Base-by-base conservation (phyloP, 2,797 vertebrate genomes). In the Yasuhikotakia modesta region DNA sequence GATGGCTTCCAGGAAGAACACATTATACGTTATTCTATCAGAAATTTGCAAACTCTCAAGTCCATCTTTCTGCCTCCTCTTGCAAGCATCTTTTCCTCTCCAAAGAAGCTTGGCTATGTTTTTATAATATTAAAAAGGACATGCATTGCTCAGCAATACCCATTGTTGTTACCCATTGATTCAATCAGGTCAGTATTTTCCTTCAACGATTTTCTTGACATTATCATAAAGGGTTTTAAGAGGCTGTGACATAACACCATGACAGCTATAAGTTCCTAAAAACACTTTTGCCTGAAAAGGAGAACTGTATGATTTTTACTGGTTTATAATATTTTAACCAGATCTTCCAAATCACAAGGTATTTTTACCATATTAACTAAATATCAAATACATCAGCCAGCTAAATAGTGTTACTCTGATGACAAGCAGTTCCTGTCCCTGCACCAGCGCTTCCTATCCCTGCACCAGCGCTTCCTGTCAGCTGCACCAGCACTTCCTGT, bases 1-100 rank as follows among this genome's bases (percentile, higher is more conserved):
- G 88, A 94, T 94, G 93, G 92, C 92, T 85, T 92, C 91, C 91
- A 93, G 92, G 93, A 93, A 91, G 83, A 72, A 80, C 61, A 79
- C 82, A 85, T 88, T 88, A 87, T 81, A 80, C 58, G 53, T 32
- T 71, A 71, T 43, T 57, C 43, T 17, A 17, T 22, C 16, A 12
- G 14, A 22, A 50, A 45, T 4, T 16, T 13, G 48, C 7, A 45
- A 46, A 58, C 22, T 61, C 21, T 35, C 0, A 32, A 53, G 7
- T 67, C 60, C 55, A 55, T 46, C 8, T 69, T 32, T 58, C 19
- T n/a, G 2, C 14, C 32, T 72, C 1, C 19, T 70, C 17, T 4
- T 16, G 27, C 8, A 64, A 64, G 4, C 66, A 70, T 8, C 3
- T 19, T 52, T 39, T 24, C 12, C 1, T 17, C n/a, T n/a, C n/a